Evolutionary conservation across 1,140 invertebrate genomes (phyloP).

Genomic region (Bombus polaris): DNA sequence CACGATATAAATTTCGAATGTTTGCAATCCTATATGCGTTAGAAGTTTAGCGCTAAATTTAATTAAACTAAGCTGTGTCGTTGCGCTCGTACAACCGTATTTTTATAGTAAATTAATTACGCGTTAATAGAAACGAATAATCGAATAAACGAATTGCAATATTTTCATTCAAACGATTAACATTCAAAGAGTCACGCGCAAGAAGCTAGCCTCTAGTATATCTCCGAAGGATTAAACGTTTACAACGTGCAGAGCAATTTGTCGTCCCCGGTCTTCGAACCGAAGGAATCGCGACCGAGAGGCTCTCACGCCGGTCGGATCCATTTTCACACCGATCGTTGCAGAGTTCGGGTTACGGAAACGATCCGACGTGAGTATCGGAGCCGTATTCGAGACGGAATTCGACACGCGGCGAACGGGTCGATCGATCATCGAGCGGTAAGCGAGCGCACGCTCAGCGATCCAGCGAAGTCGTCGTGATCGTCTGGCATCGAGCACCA

Average conservation of each 20-base stretch:
- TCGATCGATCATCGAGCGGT: slow-evolving; percentile 57
- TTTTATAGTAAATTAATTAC: too few relatives aligned
- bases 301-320: background rate
- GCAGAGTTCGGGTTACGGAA: slow-evolving; percentile 53
- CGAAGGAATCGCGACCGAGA: background rate
- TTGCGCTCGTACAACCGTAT: too few relatives aligned
- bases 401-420: slow-evolving; percentile 42
- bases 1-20: background rate
- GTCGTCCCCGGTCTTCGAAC: background rate
- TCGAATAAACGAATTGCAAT: background rate
- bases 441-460: slow-evolving; percentile 23
- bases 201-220: background rate
- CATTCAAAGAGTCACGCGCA: background rate
- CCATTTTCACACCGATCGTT: slow-evolving; percentile 44
- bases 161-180: background rate
- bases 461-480: background rate
- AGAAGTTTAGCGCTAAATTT: background rate
- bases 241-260: background rate
- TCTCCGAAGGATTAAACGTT: background rate
- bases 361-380: slow-evolving; percentile 39
- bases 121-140: background rate
- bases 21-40: background rate
- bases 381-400: slow-evolving; percentile 30
- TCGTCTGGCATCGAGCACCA: slow-evolving; percentile 47
- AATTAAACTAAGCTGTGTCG: too few relatives aligned